phyloP scores from a whole-genome alignment of 2,888 invertebrate genomes.

The Sthenelais limicola region DNA sequence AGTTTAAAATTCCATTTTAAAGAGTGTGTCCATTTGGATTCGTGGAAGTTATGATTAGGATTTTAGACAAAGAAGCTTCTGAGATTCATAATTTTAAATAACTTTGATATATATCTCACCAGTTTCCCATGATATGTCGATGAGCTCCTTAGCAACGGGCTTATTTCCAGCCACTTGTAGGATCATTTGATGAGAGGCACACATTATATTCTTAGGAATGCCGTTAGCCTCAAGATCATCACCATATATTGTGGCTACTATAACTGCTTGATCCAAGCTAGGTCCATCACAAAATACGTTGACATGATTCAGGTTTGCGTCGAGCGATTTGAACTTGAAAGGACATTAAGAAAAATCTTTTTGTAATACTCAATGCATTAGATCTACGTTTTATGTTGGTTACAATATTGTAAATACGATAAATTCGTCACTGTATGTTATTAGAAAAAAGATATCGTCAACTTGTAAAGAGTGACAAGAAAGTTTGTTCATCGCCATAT shows the following conservation, averaged over 20 bases:
- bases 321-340: background rate
- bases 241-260: background rate
- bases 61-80: background rate
- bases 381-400: no score
- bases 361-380: no score
- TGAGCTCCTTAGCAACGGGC: background rate
- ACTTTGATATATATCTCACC: background rate
- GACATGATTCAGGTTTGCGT: background rate
- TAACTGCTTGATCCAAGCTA: background rate
- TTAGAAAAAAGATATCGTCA: no score
- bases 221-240: slow-evolving; percentile 1
- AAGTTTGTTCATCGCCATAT: no score
- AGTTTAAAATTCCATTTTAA: no score
- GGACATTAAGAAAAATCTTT: no score
- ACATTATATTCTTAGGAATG: background rate
- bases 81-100: background rate
- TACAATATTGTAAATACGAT: no score
- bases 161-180: slow-evolving; percentile 9
- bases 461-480: no score
- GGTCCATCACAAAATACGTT: slow-evolving; percentile 9
- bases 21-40: no score
- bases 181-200: slow-evolving; percentile 11
- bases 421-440: no score
- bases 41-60: no score
- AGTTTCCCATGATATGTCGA: background rate